Conservation (phyloP, 2,797 vertebrate genomes). For the Pipistrellus pygmaeus region DNA sequence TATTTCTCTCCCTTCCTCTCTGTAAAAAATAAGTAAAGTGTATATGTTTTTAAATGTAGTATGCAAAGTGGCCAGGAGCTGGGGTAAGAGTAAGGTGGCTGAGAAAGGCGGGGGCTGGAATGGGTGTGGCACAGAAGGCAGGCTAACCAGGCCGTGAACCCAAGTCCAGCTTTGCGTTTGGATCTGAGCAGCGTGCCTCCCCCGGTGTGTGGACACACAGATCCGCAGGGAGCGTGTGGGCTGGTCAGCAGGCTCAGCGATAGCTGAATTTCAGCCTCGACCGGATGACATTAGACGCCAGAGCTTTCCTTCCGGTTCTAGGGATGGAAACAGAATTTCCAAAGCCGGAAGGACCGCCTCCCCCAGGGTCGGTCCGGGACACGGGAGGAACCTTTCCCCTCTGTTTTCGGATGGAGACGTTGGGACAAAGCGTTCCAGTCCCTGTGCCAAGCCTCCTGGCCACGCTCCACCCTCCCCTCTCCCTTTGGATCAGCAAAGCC, state of each 20-base stretch:
- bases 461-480: background rate
- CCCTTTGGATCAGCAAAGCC: background rate
- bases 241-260: background rate
- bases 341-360: background rate
- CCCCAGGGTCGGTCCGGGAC: background rate
- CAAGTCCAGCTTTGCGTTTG: constrained; percentile 38
- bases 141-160: constrained; percentile 1
- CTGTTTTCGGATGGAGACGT: constrained; percentile 29
- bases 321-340: background rate
- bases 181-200: constrained; percentile 27
- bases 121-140: background rate
- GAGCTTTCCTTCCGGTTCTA: background rate
- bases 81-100: background rate
- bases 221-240: constrained; percentile 22
- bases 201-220: constrained; percentile 16
- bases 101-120: background rate
- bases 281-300: background rate
- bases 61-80: background rate
- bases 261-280: constrained; percentile 19
- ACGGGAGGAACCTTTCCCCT: background rate
- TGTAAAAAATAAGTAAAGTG: no score
- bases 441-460: background rate
- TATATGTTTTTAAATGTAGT: background rate
- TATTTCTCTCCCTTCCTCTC: no score
- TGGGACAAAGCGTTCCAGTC: background rate